A percentile compares a stretch with the other conserved stretches of the same genome.
Evolutionary conservation across 2,888 invertebrate species (phyloP).

Genomic region (Hedychridium roseum): DNA sequence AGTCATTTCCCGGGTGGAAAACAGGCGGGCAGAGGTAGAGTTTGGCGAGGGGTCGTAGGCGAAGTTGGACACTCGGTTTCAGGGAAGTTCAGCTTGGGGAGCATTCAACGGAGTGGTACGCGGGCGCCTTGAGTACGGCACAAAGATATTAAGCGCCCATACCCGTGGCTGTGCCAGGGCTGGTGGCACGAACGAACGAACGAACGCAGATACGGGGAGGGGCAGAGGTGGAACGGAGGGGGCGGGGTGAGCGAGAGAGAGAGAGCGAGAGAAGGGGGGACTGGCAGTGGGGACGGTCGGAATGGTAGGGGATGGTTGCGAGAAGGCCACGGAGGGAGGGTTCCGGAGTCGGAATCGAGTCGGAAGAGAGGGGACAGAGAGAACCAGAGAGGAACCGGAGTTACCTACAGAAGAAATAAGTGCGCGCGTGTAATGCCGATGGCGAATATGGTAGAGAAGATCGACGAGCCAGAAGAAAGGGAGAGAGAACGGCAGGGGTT

Average conservation of each 20-base stretch:
- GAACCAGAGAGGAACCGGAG: constrained; percentile 42
- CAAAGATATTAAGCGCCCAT: constrained; percentile 42
- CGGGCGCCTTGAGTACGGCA: constrained; percentile 25
- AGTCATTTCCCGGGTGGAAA: too few species aligned
- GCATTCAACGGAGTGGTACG: constrained; percentile 19
- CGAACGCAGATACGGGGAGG: not conserved
- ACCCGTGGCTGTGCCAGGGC: constrained; percentile 26
- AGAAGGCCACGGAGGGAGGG: constrained; percentile 29
- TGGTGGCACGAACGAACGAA: too few species aligned
- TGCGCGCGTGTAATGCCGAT: constrained; percentile 58
- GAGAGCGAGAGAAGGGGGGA: constrained; percentile 25
- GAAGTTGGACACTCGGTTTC: too few species aligned
- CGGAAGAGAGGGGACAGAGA: constrained; percentile 28
- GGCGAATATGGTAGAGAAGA: constrained; percentile 54
- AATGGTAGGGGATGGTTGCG: constrained; percentile 22
- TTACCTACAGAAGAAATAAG: constrained; percentile 58
- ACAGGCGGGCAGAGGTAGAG: too few species aligned
- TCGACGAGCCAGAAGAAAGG: constrained; percentile 34
- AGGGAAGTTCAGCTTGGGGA: constrained; percentile 28
- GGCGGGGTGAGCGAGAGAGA: constrained; percentile 23
- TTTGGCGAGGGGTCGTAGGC: constrained; percentile 15
- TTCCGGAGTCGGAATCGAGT: too few species aligned
- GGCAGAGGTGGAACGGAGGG: constrained; percentile 16
- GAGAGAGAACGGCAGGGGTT: constrained; percentile 32
- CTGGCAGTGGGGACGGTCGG: constrained; percentile 21